Percentiles rank a stretch among this genome's conserved stretches.
Conservation (phyloP, 2,888 invertebrate genomes). For the Agonopterix subpropinquella region DNA sequence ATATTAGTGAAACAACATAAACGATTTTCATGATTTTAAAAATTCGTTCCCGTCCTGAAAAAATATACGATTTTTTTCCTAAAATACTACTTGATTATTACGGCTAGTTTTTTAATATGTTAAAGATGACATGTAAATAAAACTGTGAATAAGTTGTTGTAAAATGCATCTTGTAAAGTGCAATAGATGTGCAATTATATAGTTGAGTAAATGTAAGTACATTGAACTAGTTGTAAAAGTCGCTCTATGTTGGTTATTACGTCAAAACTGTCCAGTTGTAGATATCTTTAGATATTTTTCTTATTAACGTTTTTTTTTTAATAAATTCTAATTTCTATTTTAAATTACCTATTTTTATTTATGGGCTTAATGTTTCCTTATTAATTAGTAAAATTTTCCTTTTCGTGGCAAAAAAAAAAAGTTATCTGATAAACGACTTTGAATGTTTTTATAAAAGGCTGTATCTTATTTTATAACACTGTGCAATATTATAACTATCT, state of each 20-base stretch:
- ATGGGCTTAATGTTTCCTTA: too few relatives aligned
- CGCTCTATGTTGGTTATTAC: slow-evolving; percentile 56
- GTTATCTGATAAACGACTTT: too few relatives aligned
- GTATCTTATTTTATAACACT: too few relatives aligned
- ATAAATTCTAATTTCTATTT: too few relatives aligned
- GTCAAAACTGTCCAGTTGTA: slow-evolving; percentile 61
- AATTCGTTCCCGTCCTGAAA: slow-evolving; percentile 63
- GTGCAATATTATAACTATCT: too few relatives aligned
- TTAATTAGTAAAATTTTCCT: too few relatives aligned
- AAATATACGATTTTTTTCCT: slow-evolving; percentile 52
- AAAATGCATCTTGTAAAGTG: slow-evolving; percentile 72
- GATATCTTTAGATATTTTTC: slow-evolving; percentile 38
- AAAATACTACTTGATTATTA: slow-evolving; percentile 4
- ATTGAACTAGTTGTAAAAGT: slow-evolving; percentile 40
- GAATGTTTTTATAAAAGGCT: too few relatives aligned
- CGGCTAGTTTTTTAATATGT: too few relatives aligned
- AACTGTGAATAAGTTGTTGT: slow-evolving; percentile 71
- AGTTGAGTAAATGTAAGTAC: slow-evolving; percentile 66
- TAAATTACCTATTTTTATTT: too few relatives aligned
- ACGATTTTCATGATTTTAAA: slow-evolving; percentile 18
- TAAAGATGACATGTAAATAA: slow-evolving; percentile 25
- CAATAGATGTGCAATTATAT: slow-evolving; percentile 71
- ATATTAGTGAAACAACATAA: slow-evolving; percentile 12
- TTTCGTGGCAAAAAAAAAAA: too few relatives aligned
- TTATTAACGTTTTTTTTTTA: neutral